Evolutionary conservation across 2,888 invertebrate species (phyloP).

Genomic region (Lymantria dispar): DNA sequence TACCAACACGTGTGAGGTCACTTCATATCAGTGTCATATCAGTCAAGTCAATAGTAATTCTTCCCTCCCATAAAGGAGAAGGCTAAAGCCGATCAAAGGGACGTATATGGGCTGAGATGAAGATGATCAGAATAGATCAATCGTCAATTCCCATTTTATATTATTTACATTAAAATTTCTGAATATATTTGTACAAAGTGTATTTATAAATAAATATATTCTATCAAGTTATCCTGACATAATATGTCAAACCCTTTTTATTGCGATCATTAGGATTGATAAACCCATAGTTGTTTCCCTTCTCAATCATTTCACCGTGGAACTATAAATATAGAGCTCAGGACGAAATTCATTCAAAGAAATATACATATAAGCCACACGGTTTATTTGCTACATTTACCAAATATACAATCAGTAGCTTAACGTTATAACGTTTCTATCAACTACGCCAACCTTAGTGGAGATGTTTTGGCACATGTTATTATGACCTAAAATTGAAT

Average conservation of each 20-base stretch:
- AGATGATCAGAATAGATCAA: too few relatives aligned
- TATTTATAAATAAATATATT: not conserved
- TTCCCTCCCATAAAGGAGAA: too few relatives aligned
- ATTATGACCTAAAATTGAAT: constrained; percentile 33
- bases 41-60: too few relatives aligned
- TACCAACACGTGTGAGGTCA: too few relatives aligned
- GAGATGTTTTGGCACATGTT: constrained; percentile 17
- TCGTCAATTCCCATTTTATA: too few relatives aligned
- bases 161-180: too few relatives aligned
- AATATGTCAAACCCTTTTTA: not conserved
- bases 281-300: not conserved
- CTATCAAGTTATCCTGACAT: not conserved
- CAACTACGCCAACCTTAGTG: constrained; percentile 1
- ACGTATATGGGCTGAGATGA: too few relatives aligned
- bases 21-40: too few relatives aligned
- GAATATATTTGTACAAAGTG: not conserved
- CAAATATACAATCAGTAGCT: not conserved
- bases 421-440: constrained; percentile 8
- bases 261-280: not conserved
- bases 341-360: not conserved
- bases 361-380: not conserved
- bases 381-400: not conserved
- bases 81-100: too few relatives aligned
- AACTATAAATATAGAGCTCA: not conserved
- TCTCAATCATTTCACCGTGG: not conserved